These are phyloP conservation scores for Labeo calbasu DNA, from an alignment of 2,797 vertebrate species.

Conservation along the genomic window DNA sequence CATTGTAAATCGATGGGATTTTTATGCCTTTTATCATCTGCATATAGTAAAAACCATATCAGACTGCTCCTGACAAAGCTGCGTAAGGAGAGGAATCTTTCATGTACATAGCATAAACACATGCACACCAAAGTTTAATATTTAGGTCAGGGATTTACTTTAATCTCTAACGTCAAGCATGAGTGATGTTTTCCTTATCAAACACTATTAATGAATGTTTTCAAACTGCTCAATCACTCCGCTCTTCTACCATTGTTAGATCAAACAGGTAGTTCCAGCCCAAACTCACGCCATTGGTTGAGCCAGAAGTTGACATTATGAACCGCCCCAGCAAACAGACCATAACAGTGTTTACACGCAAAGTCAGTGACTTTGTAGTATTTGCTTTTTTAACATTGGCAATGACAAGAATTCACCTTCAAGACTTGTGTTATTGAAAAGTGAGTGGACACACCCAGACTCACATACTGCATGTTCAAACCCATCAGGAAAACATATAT, in stretches of 20 bases:
- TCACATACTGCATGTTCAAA: conserved; percentile 24
- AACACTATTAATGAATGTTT: background rate
- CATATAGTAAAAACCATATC: background rate
- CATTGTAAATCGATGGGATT: background rate
- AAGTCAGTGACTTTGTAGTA: background rate
- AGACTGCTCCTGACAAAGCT: no score
- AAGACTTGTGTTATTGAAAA: background rate
- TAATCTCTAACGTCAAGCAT: background rate
- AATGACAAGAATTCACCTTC: conserved; percentile 4
- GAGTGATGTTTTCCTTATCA: background rate
- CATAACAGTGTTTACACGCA: background rate
- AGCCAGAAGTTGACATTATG: background rate
- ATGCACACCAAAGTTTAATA: background rate
- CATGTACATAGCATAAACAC: no score
- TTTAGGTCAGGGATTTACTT: background rate
- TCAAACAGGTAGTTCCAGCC: background rate
- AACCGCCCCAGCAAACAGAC: background rate
- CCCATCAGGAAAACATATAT: background rate
- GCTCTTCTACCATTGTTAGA: background rate
- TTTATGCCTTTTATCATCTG: background rate
- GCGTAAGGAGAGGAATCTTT: background rate
- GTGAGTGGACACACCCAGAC: conserved; percentile 18
- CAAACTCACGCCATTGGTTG: background rate
- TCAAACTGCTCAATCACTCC: background rate
- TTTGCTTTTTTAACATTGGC: background rate